A percentile compares a stretch with the other conserved stretches of the same genome.
These are phyloP conservation scores for Myioborus melanocephalus DNA, from an alignment of 2,797 vertebrate genomes.

Conservation along the genomic window DNA sequence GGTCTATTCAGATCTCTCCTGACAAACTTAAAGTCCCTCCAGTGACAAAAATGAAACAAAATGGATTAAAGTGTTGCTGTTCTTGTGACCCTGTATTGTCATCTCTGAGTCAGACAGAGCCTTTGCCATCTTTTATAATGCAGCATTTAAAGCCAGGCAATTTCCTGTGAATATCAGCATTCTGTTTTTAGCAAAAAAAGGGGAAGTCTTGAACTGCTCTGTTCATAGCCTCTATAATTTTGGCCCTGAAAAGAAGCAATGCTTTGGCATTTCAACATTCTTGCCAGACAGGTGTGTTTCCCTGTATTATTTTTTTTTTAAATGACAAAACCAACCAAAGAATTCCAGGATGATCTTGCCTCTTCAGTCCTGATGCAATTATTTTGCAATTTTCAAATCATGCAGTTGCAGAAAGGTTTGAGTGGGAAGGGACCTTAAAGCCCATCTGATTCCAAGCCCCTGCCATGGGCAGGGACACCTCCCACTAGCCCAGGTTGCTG, in stretches of 20 bases:
- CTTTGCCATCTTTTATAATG: not conserved
- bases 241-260: not conserved
- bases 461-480: not conserved
- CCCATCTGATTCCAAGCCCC: rapidly evolving
- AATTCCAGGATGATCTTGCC: not conserved
- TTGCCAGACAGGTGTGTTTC: not conserved
- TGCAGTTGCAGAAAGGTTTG: not conserved
- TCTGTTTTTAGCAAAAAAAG: not conserved
- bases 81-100: not conserved
- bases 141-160: not conserved
- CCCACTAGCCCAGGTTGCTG: not conserved
- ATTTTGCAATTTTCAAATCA: not conserved
- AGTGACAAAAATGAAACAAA: not conserved
- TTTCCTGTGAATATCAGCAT: not conserved
- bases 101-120: not conserved
- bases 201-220: not conserved
- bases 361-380: not conserved
- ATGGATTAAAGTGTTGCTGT: not conserved
- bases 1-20: not conserved
- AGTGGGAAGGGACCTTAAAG: not conserved
- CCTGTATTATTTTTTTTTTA: not conserved
- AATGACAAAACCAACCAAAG: not conserved
- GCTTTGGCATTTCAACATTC: not conserved
- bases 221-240: not conserved
- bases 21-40: not conserved